Conservation (phyloP, 2,888 invertebrate genomes). For the Anthoptus insignis region DNA sequence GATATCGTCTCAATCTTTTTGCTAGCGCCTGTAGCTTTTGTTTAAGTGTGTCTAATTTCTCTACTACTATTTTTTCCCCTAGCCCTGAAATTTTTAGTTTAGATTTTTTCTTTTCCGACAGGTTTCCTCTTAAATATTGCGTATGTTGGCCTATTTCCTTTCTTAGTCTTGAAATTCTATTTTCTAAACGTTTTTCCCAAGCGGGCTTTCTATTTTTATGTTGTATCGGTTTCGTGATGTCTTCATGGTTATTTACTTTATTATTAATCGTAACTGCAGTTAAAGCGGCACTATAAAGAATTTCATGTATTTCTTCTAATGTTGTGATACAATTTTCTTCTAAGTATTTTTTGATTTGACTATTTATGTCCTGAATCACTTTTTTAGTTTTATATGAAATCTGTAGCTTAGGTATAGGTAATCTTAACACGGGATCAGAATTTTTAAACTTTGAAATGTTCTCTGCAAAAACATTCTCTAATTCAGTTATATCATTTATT, state of each 20-base stretch:
- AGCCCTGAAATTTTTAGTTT: background rate
- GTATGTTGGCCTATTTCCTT: background rate
- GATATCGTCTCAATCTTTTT: background rate
- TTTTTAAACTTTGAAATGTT: background rate
- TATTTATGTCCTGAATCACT: background rate
- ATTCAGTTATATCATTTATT: background rate
- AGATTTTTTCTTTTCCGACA: background rate
- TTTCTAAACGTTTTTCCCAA: background rate
- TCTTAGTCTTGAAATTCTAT: background rate
- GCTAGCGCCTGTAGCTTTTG: background rate
- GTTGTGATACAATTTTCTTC: background rate
- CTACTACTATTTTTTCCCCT: background rate
- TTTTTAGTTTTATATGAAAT: background rate
- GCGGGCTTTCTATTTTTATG: background rate
- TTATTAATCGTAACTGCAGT: background rate
- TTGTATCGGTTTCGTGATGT: background rate
- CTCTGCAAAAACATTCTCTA: background rate
- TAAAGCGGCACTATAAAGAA: background rate
- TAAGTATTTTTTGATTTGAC: background rate
- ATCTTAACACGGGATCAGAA: background rate
- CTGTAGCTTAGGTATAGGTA: background rate
- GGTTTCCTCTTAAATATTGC: background rate
- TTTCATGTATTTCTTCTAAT: background rate
- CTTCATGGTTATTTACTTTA: background rate
- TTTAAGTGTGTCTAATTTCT: background rate